Conservation (phyloP, 2,113 vertebrate species). For the Oenanthe melanoleuca region DNA sequence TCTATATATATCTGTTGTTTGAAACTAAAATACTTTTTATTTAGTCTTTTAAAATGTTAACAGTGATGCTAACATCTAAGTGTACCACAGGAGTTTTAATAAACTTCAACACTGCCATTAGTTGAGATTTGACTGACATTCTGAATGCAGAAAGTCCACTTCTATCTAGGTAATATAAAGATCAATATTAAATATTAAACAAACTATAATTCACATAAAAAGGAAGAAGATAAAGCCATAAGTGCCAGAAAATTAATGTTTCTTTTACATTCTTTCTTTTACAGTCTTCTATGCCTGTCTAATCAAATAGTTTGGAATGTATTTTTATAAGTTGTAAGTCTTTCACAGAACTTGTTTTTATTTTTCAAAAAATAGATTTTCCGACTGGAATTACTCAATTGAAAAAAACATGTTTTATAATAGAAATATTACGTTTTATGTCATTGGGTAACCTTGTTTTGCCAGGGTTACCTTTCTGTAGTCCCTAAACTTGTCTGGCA, state of each 20-base stretch:
- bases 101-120: constrained; percentile 23
- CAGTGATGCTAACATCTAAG: neutral
- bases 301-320: neutral
- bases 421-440: neutral
- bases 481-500: neutral
- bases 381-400: neutral
- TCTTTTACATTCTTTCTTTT: neutral
- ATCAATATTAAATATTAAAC: constrained; percentile 15
- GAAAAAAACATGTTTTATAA: neutral
- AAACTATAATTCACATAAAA: neutral
- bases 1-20: neutral
- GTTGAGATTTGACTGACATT: neutral
- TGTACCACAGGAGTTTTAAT: neutral
- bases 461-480: neutral
- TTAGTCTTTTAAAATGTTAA: neutral
- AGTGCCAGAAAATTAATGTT: neutral
- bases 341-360: neutral
- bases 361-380: neutral
- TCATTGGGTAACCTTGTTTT: neutral
- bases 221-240: neutral
- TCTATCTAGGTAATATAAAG: neutral
- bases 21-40: neutral
- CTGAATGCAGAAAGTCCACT: constrained; percentile 6
- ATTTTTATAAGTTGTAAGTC: neutral
- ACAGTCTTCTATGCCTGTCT: neutral